These are phyloP conservation scores for Microchirus variegatus DNA, from an alignment of 2,797 vertebrate genomes.

Conservation along the genomic window DNA sequence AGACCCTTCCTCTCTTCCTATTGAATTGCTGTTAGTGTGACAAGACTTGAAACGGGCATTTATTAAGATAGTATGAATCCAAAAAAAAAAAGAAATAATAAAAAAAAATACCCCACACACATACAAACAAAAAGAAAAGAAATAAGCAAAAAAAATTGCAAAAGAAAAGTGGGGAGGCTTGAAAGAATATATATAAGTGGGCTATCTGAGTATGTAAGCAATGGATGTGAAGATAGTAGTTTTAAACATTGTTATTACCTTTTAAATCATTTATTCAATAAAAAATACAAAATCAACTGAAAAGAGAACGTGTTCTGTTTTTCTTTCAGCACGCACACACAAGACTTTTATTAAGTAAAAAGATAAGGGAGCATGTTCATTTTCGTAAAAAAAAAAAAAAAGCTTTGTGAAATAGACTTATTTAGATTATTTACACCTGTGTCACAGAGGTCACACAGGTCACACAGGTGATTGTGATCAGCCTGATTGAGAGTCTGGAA, in stretches of 20 bases:
- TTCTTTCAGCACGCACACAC: slow-evolving; percentile 37
- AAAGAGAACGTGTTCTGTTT: slow-evolving; percentile 64
- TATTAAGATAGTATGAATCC: slow-evolving; percentile 87
- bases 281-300: slow-evolving; percentile 85
- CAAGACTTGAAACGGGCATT: slow-evolving; percentile 95
- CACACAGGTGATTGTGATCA: no score
- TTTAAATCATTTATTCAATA: slow-evolving; percentile 99
- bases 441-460: no score
- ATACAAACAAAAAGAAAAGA: slow-evolving; percentile 61
- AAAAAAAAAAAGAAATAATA: slow-evolving; percentile 70
- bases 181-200: slow-evolving; percentile 80
- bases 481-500: no score
- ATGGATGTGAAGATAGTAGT: slow-evolving; percentile 99
- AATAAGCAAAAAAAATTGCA: slow-evolving; percentile 61
- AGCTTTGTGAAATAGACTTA: no score
- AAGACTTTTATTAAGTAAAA: background rate
- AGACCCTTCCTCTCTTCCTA: slow-evolving; percentile 89
- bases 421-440: no score
- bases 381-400: no score
- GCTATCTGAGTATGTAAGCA: slow-evolving; percentile 96
- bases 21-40: slow-evolving; percentile 98
- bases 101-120: slow-evolving; percentile 49
- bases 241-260: slow-evolving; percentile 99
- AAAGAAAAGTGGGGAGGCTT: slow-evolving; percentile 65
- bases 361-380: background rate